Percentiles rank a stretch among this genome's conserved stretches.
These are phyloP conservation scores for Orestias chungarensis DNA, from an alignment of 2,797 vertebrate genomes.

Conservation along the genomic window DNA sequence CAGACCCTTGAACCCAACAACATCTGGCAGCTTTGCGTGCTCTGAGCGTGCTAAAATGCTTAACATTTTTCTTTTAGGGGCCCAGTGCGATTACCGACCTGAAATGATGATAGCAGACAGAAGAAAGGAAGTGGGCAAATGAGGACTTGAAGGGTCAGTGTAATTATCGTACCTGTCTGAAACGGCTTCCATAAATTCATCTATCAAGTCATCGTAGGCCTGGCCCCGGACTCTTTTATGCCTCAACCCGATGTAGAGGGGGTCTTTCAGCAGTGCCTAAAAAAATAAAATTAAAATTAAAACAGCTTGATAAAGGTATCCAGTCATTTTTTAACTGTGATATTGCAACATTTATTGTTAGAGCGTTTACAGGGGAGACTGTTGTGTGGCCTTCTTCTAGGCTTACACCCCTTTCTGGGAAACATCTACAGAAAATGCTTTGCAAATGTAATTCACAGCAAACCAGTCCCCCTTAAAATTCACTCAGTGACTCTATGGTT, in stretches of 20 bases:
- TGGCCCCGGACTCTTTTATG: constrained; percentile 91
- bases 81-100: constrained; percentile 17
- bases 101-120: constrained; percentile 47
- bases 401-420: neutral
- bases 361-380: neutral
- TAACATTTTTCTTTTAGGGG: constrained; percentile 56
- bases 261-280: constrained; percentile 90
- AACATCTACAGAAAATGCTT: neutral
- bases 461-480: neutral
- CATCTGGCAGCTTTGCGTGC: constrained; percentile 16
- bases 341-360: neutral
- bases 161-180: constrained; percentile 85
- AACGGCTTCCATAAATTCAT: constrained; percentile 97
- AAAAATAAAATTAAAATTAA: constrained; percentile 16
- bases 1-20: constrained; percentile 38
- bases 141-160: constrained; percentile 23
- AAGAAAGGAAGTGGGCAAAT: constrained; percentile 42
- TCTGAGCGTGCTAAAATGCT: constrained; percentile 50
- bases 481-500: neutral
- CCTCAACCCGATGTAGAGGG: constrained; percentile 94
- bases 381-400: no score
- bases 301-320: constrained; percentile 24
- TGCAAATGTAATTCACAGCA: neutral
- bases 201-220: constrained; percentile 92
- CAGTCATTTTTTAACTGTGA: neutral